A percentile compares a stretch with the other conserved stretches of the same genome.
Evolutionary conservation across 1,140 invertebrate genomes (phyloP).

Genomic region (Phocides pigmalion): DNA sequence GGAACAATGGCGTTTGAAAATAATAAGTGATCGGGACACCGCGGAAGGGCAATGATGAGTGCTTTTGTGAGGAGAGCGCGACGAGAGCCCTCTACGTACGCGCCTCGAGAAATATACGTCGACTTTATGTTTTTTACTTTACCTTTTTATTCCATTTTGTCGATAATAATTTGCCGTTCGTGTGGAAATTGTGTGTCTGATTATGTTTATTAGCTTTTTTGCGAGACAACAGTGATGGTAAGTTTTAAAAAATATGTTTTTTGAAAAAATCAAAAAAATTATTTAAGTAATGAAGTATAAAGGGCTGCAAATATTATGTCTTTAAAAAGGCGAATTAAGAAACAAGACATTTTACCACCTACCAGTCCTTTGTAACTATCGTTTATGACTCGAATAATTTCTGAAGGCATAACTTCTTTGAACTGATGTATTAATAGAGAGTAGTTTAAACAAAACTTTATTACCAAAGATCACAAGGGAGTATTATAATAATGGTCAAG

Average conservation of each 20-base stretch:
- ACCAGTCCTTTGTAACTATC: constrained; percentile 7
- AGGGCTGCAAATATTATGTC: too few relatives aligned
- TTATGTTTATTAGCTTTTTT: too few relatives aligned
- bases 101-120: constrained; percentile 54
- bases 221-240: too few relatives aligned
- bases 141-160: constrained; percentile 16
- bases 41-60: constrained; percentile 62
- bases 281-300: too few relatives aligned
- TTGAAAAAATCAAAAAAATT: too few relatives aligned
- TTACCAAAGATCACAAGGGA: constrained; percentile 52
- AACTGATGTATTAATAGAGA: constrained; percentile 50
- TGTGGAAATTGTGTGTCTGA: constrained; percentile 1
- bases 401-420: constrained; percentile 45
- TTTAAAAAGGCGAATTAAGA: too few relatives aligned
- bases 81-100: constrained; percentile 57
- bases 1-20: constrained; percentile 64
- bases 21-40: constrained; percentile 70
- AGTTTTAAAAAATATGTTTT: too few relatives aligned
- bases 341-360: too few relatives aligned
- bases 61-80: constrained; percentile 61
- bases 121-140: constrained; percentile 37
- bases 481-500: constrained; percentile 51
- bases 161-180: constrained; percentile 7
- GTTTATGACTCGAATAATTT: constrained; percentile 19
- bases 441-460: constrained; percentile 51